phyloP scores from a whole-genome alignment of 1,140 invertebrate genomes.

The Drosophila tani region DNA sequence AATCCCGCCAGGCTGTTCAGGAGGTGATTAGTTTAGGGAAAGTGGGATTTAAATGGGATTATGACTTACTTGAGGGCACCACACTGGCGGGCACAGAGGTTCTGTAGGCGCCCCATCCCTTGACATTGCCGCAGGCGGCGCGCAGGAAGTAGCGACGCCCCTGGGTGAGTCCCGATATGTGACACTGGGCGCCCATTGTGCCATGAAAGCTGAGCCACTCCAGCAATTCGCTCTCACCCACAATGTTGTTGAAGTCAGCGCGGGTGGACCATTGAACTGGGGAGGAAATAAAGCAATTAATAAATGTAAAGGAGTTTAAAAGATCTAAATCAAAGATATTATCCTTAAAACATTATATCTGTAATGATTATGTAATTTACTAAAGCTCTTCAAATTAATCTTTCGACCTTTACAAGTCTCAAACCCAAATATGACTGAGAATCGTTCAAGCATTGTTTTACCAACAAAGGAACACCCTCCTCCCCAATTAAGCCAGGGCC shows the following conservation, averaged over 20 bases:
- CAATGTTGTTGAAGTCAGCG: constrained; percentile 92
- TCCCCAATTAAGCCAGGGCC: constrained; percentile 48
- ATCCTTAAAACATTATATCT: too few relatives aligned
- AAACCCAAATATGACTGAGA: too few relatives aligned
- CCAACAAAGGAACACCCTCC: background rate
- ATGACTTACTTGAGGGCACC: constrained; percentile 93
- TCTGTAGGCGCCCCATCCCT: constrained; percentile 93
- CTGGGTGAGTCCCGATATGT: constrained; percentile 91
- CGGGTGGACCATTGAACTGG: constrained; percentile 94
- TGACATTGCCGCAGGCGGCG: constrained; percentile 94
- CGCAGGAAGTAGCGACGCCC: constrained; percentile 95
- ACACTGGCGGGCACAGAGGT: constrained; percentile 92
- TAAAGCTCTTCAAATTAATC: background rate
- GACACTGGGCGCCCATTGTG: constrained; percentile 87
- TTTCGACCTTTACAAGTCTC: too few relatives aligned
- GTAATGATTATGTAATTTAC: too few relatives aligned
- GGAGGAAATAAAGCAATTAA: background rate
- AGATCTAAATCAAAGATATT: too few relatives aligned
- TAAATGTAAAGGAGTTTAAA: background rate
- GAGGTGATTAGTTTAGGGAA: background rate
- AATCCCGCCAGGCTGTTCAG: constrained; percentile 90
- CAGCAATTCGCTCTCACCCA: constrained; percentile 91
- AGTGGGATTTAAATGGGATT: constrained; percentile 43
- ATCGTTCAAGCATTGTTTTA: background rate
- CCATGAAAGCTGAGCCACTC: constrained; percentile 87